Evolutionary conservation across 2,113 vertebrate genomes (phyloP), one percentile per base, ranked within the genome.

Genomic region (Pteronura brasiliensis): DNA sequence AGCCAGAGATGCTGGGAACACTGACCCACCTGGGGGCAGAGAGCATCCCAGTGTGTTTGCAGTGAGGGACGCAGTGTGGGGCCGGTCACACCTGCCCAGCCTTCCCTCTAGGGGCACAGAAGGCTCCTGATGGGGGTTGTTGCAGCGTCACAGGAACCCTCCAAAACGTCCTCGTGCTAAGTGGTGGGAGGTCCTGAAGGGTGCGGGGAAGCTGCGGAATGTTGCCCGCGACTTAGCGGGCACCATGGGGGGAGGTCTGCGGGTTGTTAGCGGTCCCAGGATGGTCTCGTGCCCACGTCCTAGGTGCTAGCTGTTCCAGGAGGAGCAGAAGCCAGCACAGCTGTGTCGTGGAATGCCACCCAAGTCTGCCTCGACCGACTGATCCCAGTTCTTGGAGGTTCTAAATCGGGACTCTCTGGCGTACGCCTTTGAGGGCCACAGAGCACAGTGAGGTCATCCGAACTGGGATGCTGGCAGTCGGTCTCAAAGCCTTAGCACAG

Each of bases 241-340:
- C 3, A 1, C n/a, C 3, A 0, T 4, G 4, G 29, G 4, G 36
- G 59, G 6, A 1, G 3, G 3, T 84, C 25, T 31, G 77, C 25
- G 10, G 36, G 15, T 18, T 23, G 12, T 79, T 20, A 9, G 27
- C 5, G 21, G 12, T 4, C 0, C 1, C 29, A 12, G 36, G 82
- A 23, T 0, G 1, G n/a, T 69, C 10, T 31, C 11, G 3, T 0
- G 13, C 1, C 63, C 8, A 8, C 39, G 27, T 25, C 31, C 25
- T 61, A 20, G 1, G 27, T 3, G 25, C 59, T 12, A 9, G 49
- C 72, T 49, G 0, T 21, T 4, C 4, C 12, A 1, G 12, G 57
- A 34, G 10, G 14, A 72, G 2, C 4, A 4, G 69, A 44, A 14
- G 1, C 3, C 0, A 0, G 4, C 0, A 0, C 23, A 0, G 29